A percentile compares a stretch with the other conserved stretches of the same genome.
Conservation (phyloP, 2,888 invertebrate genomes). For the Catotricha subobsoleta region DNA sequence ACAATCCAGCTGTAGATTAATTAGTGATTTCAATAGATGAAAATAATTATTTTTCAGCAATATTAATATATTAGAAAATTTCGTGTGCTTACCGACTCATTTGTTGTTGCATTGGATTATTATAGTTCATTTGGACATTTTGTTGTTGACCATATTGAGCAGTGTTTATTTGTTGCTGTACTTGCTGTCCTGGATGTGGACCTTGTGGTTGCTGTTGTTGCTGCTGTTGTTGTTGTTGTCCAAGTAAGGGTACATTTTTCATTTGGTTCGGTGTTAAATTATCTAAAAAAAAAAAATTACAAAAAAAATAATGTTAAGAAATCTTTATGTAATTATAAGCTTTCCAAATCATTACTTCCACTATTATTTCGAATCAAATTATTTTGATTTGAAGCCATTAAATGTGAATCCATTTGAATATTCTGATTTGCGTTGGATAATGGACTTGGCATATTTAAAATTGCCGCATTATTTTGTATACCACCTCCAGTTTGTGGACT, state of each 20-base stretch:
- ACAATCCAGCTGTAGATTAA: background rate
- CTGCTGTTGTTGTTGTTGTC: background rate
- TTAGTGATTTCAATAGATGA: too few species aligned
- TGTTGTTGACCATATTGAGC: background rate
- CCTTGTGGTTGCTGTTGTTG: background rate
- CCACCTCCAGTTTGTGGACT: constrained; percentile 31
- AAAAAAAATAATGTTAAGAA: background rate
- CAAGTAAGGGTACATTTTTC: background rate
- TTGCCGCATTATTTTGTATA: background rate
- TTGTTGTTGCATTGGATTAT: constrained; percentile 4
- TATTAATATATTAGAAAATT: too few species aligned
- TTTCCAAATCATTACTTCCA: background rate
- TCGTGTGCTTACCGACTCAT: too few species aligned
- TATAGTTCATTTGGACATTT: background rate
- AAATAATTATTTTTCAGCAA: too few species aligned
- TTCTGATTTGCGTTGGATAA: constrained; percentile 7
- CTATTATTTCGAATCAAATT: background rate
- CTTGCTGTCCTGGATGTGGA: background rate
- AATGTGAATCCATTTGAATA: background rate
- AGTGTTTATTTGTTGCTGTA: background rate
- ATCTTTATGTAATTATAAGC: too few species aligned
- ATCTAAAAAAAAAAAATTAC: background rate
- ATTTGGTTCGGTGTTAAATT: background rate
- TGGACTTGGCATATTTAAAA: constrained; percentile 17
- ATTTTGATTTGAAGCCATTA: background rate